phyloP scores from a whole-genome alignment of 2,888 invertebrate genomes.

The Agriopis aurantiaria region DNA sequence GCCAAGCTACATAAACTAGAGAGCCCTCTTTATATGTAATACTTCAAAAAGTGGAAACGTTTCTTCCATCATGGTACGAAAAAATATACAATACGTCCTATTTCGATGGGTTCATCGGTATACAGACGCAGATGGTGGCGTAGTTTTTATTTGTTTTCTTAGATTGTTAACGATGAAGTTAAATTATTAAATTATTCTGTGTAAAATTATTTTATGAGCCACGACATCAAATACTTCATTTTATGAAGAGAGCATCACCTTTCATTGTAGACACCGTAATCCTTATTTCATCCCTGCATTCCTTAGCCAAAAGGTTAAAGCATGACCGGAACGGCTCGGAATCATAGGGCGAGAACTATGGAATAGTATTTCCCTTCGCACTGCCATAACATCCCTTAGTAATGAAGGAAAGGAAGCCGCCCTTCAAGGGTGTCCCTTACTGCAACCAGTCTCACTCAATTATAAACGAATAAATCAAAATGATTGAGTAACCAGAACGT shows the following conservation, averaged over 20 bases:
- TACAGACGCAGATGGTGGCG: too few species aligned
- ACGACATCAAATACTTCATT: too few species aligned
- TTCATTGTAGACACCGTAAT: not conserved
- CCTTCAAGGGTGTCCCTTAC: slow-evolving; percentile 66
- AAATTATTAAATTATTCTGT: too few species aligned
- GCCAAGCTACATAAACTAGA: too few species aligned
- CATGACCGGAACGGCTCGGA: slow-evolving; percentile 66
- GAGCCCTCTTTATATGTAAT: too few species aligned
- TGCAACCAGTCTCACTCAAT: slow-evolving; percentile 70
- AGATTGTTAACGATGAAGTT: too few species aligned
- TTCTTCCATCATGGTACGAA: too few species aligned
- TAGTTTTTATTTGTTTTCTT: too few species aligned
- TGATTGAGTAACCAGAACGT: slow-evolving; percentile 55
- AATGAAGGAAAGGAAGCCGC: slow-evolving; percentile 62
- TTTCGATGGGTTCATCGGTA: too few species aligned
- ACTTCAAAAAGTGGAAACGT: too few species aligned
- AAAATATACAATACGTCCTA: too few species aligned
- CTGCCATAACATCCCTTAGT: slow-evolving; percentile 65
- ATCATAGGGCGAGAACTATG: slow-evolving; percentile 68
- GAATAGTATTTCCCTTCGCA: slow-evolving; percentile 60
- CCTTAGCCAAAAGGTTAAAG: slow-evolving; percentile 59
- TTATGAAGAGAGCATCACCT: not conserved
- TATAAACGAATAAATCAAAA: slow-evolving; percentile 78
- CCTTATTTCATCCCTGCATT: slow-evolving; percentile 52
- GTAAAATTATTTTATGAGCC: too few species aligned